Conservation (phyloP, 2,888 invertebrate species). For the Nomada goodeniana region DNA sequence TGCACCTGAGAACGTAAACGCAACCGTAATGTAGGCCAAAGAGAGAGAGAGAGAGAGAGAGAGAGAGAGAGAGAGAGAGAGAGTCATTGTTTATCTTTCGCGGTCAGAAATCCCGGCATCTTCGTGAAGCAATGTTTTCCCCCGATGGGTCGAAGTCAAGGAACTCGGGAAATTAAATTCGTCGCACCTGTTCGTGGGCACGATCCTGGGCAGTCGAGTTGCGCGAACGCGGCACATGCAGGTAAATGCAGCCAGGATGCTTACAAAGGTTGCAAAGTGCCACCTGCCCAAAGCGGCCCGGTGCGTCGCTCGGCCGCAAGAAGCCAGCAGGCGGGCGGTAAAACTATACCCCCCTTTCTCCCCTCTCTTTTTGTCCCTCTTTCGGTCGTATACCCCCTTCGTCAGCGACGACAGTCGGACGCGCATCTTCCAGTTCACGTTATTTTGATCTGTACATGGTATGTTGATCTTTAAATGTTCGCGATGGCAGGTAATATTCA, state of each 20-base stretch:
- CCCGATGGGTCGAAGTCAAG: slow-evolving; percentile 49
- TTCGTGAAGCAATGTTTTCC: slow-evolving; percentile 28
- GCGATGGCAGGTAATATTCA: too few species aligned
- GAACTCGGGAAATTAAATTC: slow-evolving; percentile 54
- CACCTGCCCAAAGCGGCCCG: slow-evolving; percentile 72
- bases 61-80: too few species aligned
- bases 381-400: slow-evolving; percentile 34
- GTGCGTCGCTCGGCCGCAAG: slow-evolving; percentile 62
- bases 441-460: neutral
- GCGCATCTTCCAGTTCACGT: slow-evolving; percentile 12
- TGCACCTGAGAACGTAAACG: too few species aligned
- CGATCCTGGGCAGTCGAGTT: slow-evolving; percentile 57
- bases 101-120: neutral
- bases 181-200: slow-evolving; percentile 66
- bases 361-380: slow-evolving; percentile 49
- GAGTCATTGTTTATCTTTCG: neutral
- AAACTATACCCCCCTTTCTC: slow-evolving; percentile 61
- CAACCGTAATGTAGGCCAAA: too few species aligned
- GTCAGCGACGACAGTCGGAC: slow-evolving; percentile 26
- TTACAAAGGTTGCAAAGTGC: slow-evolving; percentile 73
- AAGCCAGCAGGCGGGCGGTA: slow-evolving; percentile 67
- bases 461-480: too few species aligned
- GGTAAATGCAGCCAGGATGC: slow-evolving; percentile 74
- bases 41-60: too few species aligned
- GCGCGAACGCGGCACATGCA: slow-evolving; percentile 65